Base-by-base conservation (phyloP, 2,888 invertebrate genomes). In the Coelopa pilipes region DNA sequence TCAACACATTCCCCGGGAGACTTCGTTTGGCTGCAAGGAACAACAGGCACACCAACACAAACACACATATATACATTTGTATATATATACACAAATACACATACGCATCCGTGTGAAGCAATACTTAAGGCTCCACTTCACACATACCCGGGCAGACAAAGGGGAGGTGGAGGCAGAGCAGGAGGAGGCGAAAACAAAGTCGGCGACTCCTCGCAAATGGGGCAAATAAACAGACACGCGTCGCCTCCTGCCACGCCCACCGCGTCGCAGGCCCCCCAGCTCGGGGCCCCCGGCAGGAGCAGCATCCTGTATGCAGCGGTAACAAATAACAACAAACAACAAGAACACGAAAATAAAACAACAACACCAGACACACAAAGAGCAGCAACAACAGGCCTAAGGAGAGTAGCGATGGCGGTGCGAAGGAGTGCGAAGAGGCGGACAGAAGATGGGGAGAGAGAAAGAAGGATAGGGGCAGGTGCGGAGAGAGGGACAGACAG, bases 1-100 rank as follows among this genome's bases (percentile, higher is more conserved):
- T 77, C 73, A 72, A 17, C 17, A 73, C 45, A 71, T 71, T 70
- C 62, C 70, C 70, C 50, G 60, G 70, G 62, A 70, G 49, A 62
- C 46, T 17, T n/a, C 21, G 53, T 68, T 68, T 63, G 62, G 21
- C 60, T 50, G 49, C 1, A 50, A 68, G 55, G 53, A 57, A 47
- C 19, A 46, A 59, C 59, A 69, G 50, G 55, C 65, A 59, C 60
- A 65, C n/a, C n/a, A n/a, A n/a, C n/a, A n/a, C n/a, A n/a, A n/a
- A n/a, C n/a, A n/a, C n/a, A n/a, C n/a, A n/a, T n/a, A n/a, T n/a
- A n/a, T n/a, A n/a, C n/a, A n/a, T n/a, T n/a, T n/a, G n/a, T n/a
- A n/a, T n/a, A n/a, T n/a, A n/a, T n/a, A n/a, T n/a, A n/a, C n/a
- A n/a, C n/a, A n/a, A n/a, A 62, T 47, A 53, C 60, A 46, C 57